These are phyloP conservation scores for Thyatira batis DNA, from an alignment of 2,888 invertebrate genomes.

Conservation along the genomic window DNA sequence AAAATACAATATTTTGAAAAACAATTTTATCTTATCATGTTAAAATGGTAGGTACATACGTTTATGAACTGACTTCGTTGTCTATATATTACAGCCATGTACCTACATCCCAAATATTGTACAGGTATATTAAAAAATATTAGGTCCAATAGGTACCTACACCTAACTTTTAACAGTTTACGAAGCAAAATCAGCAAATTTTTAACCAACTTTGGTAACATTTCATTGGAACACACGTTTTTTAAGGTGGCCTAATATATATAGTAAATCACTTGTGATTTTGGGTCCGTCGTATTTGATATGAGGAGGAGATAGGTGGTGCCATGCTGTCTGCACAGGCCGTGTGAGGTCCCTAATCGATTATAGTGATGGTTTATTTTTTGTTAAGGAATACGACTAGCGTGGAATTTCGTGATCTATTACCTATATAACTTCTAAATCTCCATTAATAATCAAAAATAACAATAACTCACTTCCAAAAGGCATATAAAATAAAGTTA, in stretches of 20 bases:
- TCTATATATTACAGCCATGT: too few species aligned
- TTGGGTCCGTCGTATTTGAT: slow-evolving; percentile 20
- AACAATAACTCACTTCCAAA: too few species aligned
- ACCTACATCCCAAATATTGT: too few species aligned
- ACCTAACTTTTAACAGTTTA: too few species aligned
- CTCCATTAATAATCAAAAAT: too few species aligned
- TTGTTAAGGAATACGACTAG: not conserved
- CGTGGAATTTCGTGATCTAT: not conserved
- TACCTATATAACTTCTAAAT: not conserved
- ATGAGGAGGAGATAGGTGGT: slow-evolving; percentile 30
- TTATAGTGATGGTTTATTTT: slow-evolving; percentile 10
- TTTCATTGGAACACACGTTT: slow-evolving; percentile 23
- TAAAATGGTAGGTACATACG: slow-evolving; percentile 52
- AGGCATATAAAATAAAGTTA: too few species aligned
- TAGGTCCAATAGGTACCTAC: too few species aligned
- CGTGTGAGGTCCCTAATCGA: slow-evolving; percentile 15
- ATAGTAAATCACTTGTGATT: slow-evolving; percentile 16
- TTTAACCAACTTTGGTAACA: slow-evolving; percentile 7
- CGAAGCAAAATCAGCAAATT: too few species aligned
- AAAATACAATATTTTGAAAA: too few species aligned
- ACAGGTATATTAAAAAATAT: too few species aligned
- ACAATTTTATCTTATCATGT: slow-evolving; percentile 9
- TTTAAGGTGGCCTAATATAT: slow-evolving; percentile 18
- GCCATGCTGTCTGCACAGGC: slow-evolving; percentile 53
- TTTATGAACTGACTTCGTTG: too few species aligned